Base-by-base conservation (phyloP, 2,797 vertebrate species). In the Cirrhinus molitorella region DNA sequence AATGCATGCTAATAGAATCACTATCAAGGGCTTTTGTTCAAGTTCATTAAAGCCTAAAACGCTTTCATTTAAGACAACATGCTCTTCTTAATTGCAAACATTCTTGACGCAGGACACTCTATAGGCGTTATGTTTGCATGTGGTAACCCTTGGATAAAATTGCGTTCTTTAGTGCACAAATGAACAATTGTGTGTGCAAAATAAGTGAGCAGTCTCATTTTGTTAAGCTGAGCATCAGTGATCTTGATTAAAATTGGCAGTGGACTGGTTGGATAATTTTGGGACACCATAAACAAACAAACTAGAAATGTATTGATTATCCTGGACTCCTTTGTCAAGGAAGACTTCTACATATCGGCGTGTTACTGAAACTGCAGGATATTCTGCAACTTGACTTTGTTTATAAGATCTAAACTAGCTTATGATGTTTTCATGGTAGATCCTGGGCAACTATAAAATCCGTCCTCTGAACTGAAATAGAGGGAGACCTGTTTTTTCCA, bases 1-100 rank as follows among this genome's bases (percentile, higher is more conserved):
- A 83, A 53, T 59, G 73, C 45, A 77, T 70, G 49, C 81, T 77
- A 70, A 83, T 59, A 61, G 65, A 78, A 63, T 78, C 65, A 34
- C 53, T 59, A 40, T 63, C 51, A 45, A 25, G 65, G 66, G 53
- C 43, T 78, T 83, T 77, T 45, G 49, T 70, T 77, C 25, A 59
- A 61, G 73, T 83, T 49, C 63, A 77, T 83, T 83, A 68, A 83
- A 68, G 25, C 37, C 25, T 77, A 68, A 70, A 55, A 57, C 65
- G 31, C 74, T 45, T 83, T 83, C 10, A 40, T 78, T 78, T 78
- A 49, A 63, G 37, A 55, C 47, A 55, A 23, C 51, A 40, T 8
- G 37, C 16, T 57, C 61, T 76, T 31, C 65, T 71, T 78, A 78
- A 59, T 70, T 61, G 74, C 65, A 83, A 61, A 83, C 74, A 37